Percentiles rank a stretch among this genome's conserved stretches.
Conservation (phyloP, 1,140 invertebrate species). For the Drosophila truncata region DNA sequence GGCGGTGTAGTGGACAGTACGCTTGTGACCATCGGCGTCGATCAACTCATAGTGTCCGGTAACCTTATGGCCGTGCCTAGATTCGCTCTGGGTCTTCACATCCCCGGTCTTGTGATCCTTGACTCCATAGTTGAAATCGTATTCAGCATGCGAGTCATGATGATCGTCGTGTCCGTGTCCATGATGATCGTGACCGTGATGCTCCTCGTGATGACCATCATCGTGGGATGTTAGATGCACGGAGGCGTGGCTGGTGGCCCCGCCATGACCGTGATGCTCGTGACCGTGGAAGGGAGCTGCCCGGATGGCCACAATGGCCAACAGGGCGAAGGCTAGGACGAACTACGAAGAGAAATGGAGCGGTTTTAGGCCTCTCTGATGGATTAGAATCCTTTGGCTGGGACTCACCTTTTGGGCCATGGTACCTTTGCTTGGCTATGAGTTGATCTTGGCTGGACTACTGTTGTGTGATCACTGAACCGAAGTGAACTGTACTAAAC, state of each 20-base stretch:
- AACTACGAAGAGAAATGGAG: conserved; percentile 34
- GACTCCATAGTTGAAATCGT: conserved; percentile 75
- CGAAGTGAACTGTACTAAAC: conserved; percentile 66
- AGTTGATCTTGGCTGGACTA: conserved; percentile 65
- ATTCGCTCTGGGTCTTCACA: conserved; percentile 67
- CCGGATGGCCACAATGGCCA: conserved; percentile 45
- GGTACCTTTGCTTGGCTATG: conserved; percentile 60
- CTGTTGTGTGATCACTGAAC: conserved; percentile 50
- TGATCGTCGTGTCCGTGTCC: conserved; percentile 56
- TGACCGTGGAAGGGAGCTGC: conserved; percentile 67
- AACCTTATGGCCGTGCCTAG: conserved; percentile 76
- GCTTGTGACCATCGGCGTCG: conserved; percentile 85
- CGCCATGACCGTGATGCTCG: conserved; percentile 49
- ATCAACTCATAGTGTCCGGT: conserved; percentile 84
- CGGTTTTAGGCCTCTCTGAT: background rate
- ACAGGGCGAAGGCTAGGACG: conserved; percentile 49
- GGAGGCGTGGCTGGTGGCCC: conserved; percentile 75
- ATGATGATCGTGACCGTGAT: conserved; percentile 56
- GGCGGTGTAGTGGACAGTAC: conserved; percentile 85
- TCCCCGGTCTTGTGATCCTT: conserved; percentile 79
- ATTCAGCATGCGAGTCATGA: conserved; percentile 74
- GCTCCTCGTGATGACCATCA: conserved; percentile 40
- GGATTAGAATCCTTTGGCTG: background rate
- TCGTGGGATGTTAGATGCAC: conserved; percentile 73
- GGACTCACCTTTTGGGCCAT: conserved; percentile 71